Percentiles rank a stretch among this genome's conserved stretches.
These are phyloP conservation scores for Drosophila mimica DNA, from an alignment of 2,888 invertebrate species.

Conservation along the genomic window DNA sequence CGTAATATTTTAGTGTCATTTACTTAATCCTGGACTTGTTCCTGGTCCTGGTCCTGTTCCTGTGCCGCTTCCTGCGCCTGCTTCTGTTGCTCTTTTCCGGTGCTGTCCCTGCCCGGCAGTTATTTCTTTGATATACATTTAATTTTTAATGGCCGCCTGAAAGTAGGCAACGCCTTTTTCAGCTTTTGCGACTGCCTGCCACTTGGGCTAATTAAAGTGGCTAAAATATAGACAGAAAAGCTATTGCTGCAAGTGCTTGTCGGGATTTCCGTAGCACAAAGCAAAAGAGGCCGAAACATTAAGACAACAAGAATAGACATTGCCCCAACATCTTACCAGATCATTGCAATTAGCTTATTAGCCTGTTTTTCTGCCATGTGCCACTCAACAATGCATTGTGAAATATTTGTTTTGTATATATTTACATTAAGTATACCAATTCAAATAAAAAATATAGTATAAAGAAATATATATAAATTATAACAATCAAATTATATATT, in stretches of 20 bases:
- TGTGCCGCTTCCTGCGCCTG: background rate
- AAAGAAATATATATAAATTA: background rate
- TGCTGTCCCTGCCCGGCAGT: slow-evolving; percentile 35
- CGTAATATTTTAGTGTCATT: slow-evolving; percentile 72
- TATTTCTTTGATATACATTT: slow-evolving; percentile 68
- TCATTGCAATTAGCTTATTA: slow-evolving; percentile 27
- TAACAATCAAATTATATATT: too few relatives aligned
- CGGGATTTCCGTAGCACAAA: slow-evolving; percentile 1
- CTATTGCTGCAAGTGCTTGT: slow-evolving; percentile 22
- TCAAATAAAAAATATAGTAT: background rate
- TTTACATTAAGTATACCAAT: too few relatives aligned
- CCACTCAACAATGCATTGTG: background rate
- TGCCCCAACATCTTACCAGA: slow-evolving; percentile 4
- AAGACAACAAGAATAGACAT: slow-evolving; percentile 2
- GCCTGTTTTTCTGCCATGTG: slow-evolving; percentile 4
- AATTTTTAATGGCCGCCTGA: slow-evolving; percentile 72
- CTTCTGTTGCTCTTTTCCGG: slow-evolving; percentile 3
- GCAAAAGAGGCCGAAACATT: background rate
- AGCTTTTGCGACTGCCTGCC: slow-evolving; percentile 59
- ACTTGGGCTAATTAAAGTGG: slow-evolving; percentile 71
- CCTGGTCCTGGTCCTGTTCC: slow-evolving; percentile 11
- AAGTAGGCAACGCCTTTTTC: slow-evolving; percentile 64
- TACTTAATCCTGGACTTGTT: slow-evolving; percentile 44
- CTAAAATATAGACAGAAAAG: slow-evolving; percentile 29
- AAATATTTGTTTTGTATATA: background rate